phyloP scores from a whole-genome alignment of 2,113 vertebrate genomes.

The Pagrus major region DNA sequence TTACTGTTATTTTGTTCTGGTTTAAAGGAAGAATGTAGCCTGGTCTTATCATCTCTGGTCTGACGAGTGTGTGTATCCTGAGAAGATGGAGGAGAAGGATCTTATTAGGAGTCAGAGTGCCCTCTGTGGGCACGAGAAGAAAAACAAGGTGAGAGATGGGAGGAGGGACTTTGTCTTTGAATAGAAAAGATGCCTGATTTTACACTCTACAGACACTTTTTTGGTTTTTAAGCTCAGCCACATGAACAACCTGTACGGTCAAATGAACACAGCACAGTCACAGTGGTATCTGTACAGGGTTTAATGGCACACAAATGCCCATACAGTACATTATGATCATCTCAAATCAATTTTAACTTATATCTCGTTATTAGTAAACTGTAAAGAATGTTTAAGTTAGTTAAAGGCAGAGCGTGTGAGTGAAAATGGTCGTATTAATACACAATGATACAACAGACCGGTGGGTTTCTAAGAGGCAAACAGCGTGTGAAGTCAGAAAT shows the following conservation, averaged over 20 bases:
- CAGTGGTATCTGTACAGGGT: conserved; percentile 61
- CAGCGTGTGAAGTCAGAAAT: conserved; percentile 54
- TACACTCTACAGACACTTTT: too few relatives aligned
- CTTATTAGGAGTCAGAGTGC: conserved; percentile 73
- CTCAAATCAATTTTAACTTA: conserved; percentile 29
- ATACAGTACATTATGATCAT: conserved; percentile 52
- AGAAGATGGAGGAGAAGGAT: conserved; percentile 22
- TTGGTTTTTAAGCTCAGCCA: background rate
- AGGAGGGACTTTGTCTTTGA: background rate
- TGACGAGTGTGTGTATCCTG: conserved; percentile 23
- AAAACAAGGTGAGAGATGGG: conserved; percentile 19
- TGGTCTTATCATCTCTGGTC: conserved; percentile 19
- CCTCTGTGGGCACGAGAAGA: conserved; percentile 68
- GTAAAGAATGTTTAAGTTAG: conserved; percentile 39
- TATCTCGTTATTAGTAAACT: conserved; percentile 22
- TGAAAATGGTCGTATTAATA: conserved; percentile 61
- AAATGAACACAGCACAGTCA: background rate
- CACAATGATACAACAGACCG: conserved; percentile 38
- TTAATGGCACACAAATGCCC: conserved; percentile 75
- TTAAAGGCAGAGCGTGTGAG: conserved; percentile 55
- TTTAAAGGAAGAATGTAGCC: conserved; percentile 29
- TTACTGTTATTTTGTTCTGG: conserved; percentile 16
- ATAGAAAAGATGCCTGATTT: background rate
- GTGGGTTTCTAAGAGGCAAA: conserved; percentile 38
- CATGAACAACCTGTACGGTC: background rate